phyloP scores from a whole-genome alignment of 1,140 invertebrate species.

The Cherax destructor region DNA sequence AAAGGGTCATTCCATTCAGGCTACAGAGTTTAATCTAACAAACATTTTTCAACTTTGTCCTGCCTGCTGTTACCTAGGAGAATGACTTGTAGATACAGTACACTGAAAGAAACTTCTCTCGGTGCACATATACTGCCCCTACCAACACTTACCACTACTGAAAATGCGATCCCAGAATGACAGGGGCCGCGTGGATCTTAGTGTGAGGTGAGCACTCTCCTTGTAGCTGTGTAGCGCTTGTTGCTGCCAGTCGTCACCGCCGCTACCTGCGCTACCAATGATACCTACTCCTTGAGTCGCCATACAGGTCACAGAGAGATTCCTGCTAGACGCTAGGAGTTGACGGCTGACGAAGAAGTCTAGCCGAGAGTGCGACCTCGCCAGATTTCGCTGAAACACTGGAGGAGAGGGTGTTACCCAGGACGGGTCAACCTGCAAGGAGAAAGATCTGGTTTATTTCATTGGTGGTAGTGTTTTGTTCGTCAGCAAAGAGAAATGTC shows the following conservation, averaged over 20 bases:
- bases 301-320: slow-evolving; percentile 15
- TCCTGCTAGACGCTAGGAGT: background rate
- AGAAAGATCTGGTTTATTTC: no score
- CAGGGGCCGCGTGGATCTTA: background rate
- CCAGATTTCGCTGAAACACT: slow-evolving; percentile 25
- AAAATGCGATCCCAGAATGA: slow-evolving; percentile 46
- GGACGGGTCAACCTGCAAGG: slow-evolving; percentile 29
- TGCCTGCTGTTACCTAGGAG: no score
- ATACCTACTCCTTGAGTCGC: slow-evolving; percentile 13
- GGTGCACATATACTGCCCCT: no score
- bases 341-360: background rate
- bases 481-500: no score
- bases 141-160: background rate
- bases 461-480: no score
- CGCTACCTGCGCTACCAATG: background rate
- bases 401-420: slow-evolving; percentile 33
- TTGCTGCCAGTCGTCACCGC: background rate
- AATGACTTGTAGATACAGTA: no score
- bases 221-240: background rate
- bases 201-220: background rate
- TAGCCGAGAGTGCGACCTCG: background rate
- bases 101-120: no score
- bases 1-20: no score
- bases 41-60: no score
- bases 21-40: no score